Percentiles rank a stretch among this genome's conserved stretches.
Evolutionary conservation across 2,888 invertebrate genomes (phyloP).

Genomic region (Cyrtodaria siliqua): DNA sequence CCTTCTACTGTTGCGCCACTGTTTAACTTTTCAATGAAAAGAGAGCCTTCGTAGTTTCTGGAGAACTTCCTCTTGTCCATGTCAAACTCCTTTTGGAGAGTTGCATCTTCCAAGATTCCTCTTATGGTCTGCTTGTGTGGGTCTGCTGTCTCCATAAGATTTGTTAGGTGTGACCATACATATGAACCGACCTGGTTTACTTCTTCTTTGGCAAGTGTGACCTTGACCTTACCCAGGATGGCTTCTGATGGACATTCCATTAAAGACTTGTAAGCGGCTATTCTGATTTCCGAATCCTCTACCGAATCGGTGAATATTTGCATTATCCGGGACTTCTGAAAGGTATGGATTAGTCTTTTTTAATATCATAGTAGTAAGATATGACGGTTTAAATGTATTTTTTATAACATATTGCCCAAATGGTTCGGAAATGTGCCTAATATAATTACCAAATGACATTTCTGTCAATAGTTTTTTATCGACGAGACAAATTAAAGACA

Average conservation of each 20-base stretch:
- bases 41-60: constrained; percentile 92
- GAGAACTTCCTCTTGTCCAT: constrained; percentile 96
- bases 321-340: constrained; percentile 85
- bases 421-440: no score
- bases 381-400: neutral
- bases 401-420: no score
- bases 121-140: constrained; percentile 95
- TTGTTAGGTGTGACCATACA: constrained; percentile 97
- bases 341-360: constrained; percentile 5
- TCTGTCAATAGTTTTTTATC: no score
- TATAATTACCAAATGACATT: no score
- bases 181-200: constrained; percentile 95
- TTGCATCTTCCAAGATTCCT: constrained; percentile 93
- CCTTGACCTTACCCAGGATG: constrained; percentile 91
- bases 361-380: neutral
- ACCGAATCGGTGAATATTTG: constrained; percentile 90
- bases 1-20: constrained; percentile 82
- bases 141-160: constrained; percentile 93
- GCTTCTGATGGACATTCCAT: constrained; percentile 95
- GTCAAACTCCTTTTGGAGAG: constrained; percentile 93
- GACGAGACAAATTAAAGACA: no score
- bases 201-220: constrained; percentile 73
- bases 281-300: constrained; percentile 93
- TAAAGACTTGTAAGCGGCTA: constrained; percentile 94
- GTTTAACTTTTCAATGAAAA: constrained; percentile 95